Evolutionary conservation across 2,797 vertebrate genomes (phyloP).

Genomic region (Otolemur crassicaudatus): DNA sequence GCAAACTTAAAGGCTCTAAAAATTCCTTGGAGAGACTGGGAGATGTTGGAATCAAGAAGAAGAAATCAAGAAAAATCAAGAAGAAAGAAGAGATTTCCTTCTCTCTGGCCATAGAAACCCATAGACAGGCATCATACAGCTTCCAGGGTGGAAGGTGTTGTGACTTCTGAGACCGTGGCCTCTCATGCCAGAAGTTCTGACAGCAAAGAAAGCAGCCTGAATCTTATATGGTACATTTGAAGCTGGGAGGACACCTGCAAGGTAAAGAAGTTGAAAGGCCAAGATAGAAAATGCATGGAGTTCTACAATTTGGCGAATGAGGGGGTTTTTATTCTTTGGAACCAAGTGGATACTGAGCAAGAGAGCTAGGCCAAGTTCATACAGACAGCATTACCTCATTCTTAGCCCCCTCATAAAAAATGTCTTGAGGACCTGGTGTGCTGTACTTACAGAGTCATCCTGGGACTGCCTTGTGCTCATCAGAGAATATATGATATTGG

Average conservation of each 20-base stretch:
- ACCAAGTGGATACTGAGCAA: neutral
- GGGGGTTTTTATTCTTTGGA: neutral
- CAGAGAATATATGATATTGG: neutral
- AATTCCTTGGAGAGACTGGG: neutral
- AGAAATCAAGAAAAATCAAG: neutral
- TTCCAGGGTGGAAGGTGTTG: neutral
- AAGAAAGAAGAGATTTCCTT: neutral
- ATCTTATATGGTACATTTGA: neutral
- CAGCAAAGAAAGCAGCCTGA: neutral
- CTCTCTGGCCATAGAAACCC: neutral
- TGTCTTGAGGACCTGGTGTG: rapidly evolving
- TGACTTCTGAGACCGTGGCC: neutral
- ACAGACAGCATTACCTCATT: neutral
- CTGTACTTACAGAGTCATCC: neutral
- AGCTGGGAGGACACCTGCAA: neutral
- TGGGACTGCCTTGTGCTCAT: neutral
- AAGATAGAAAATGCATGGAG: neutral
- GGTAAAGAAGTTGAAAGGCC: neutral
- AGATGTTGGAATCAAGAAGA: neutral
- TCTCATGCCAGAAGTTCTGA: neutral
- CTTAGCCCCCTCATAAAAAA: neutral
- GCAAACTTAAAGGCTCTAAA: neutral
- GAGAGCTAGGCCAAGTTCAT: neutral
- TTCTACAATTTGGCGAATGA: neutral
- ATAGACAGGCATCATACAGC: neutral